A percentile compares a stretch with the other conserved stretches of the same genome.
Evolutionary conservation across 2,888 invertebrate genomes (phyloP).

Genomic region (Caenorhabditis sp.): DNA sequence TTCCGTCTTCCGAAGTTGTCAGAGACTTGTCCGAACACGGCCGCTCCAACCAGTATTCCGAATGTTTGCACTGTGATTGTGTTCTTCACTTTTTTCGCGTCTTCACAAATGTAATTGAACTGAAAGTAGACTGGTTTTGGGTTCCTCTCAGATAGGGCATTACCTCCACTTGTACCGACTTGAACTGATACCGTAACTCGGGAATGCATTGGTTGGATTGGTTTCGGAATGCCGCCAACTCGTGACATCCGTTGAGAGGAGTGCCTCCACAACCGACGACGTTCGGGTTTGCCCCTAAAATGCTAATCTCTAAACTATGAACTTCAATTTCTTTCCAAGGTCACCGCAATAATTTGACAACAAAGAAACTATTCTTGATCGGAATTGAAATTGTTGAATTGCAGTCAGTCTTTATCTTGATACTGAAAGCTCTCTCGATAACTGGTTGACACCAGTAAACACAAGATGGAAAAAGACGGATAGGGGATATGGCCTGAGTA

Average conservation of each 20-base stretch:
- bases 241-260: slow-evolving; percentile 33
- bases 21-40: slow-evolving; percentile 70
- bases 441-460: slow-evolving; percentile 7
- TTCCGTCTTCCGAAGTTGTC: slow-evolving; percentile 68
- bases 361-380: neutral
- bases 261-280: slow-evolving; percentile 29
- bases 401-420: no score
- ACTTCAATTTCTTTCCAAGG: slow-evolving; percentile 6
- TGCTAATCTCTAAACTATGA: slow-evolving; percentile 27
- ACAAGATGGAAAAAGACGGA: slow-evolving; percentile 11
- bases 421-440: neutral
- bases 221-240: slow-evolving; percentile 11
- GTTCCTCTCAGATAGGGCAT: neutral
- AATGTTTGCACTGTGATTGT: slow-evolving; percentile 68
- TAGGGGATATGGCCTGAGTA: slow-evolving; percentile 2
- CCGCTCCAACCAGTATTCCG: slow-evolving; percentile 72
- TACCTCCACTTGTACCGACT: slow-evolving; percentile 56
- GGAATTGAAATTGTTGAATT: neutral
- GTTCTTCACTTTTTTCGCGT: slow-evolving; percentile 61
- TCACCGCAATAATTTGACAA: no score
- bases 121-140: slow-evolving; percentile 45
- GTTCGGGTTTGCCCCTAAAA: slow-evolving; percentile 29
- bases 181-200: slow-evolving; percentile 36
- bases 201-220: slow-evolving; percentile 27
- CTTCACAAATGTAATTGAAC: slow-evolving; percentile 65